phyloP scores from a whole-genome alignment of 2,888 invertebrate species.

The Epinotia brunnichana region DNA sequence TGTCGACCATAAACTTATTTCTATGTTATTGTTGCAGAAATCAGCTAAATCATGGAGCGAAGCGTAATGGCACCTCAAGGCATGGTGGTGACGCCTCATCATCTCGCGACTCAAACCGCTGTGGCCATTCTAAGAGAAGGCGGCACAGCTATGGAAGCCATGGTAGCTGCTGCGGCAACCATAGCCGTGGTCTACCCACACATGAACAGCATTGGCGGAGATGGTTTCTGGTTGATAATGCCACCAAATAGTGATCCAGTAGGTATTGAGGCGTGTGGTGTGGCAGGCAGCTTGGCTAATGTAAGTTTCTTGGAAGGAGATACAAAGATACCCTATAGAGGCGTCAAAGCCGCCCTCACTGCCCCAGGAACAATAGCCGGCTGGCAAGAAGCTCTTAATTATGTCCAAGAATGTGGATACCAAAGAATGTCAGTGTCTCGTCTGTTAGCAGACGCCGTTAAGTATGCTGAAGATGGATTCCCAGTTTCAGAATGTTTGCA shows the following conservation, averaged over 20 bases:
- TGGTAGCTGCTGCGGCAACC: constrained; percentile 75
- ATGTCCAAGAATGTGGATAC: constrained; percentile 70
- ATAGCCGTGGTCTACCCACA: constrained; percentile 75
- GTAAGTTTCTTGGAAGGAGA: constrained; percentile 61
- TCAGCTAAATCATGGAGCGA: constrained; percentile 52
- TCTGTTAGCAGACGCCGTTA: constrained; percentile 70
- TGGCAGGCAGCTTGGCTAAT: constrained; percentile 69
- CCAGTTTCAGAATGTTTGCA: constrained; percentile 61
- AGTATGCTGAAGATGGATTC: constrained; percentile 72
- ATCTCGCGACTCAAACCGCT: constrained; percentile 74
- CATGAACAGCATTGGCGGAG: constrained; percentile 76
- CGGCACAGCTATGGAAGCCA: constrained; percentile 77
- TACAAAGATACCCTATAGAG: constrained; percentile 63
- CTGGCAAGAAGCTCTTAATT: constrained; percentile 75
- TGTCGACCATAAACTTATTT: not conserved
- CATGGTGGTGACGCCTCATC: constrained; percentile 78
- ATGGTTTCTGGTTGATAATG: constrained; percentile 75
- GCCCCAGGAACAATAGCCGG: constrained; percentile 76
- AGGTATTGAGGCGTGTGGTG: constrained; percentile 74
- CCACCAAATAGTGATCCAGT: constrained; percentile 71
- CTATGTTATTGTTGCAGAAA: constrained; percentile 49
- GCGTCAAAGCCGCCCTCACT: constrained; percentile 70
- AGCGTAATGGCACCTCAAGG: constrained; percentile 64
- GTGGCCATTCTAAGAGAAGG: constrained; percentile 68
- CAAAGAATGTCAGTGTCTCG: constrained; percentile 60